Conservation (phyloP, 2,113 vertebrate genomes). For the Plectropomus leopardus region DNA sequence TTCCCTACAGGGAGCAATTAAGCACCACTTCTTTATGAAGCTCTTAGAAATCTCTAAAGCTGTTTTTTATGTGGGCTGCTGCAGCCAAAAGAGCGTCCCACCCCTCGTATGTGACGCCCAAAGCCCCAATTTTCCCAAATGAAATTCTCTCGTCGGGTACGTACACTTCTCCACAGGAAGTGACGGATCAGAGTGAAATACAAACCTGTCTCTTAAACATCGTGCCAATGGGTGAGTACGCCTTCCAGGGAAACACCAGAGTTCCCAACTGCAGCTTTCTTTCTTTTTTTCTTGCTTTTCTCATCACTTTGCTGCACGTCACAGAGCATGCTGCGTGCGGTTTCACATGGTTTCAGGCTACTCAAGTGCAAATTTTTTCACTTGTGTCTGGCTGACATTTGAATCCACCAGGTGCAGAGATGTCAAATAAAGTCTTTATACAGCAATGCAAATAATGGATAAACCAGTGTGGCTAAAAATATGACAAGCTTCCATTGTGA, state of each 20-base stretch:
- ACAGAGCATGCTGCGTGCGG: constrained; percentile 1
- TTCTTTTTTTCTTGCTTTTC: not conserved
- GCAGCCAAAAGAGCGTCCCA: constrained; percentile 25
- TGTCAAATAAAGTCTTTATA: constrained; percentile 13
- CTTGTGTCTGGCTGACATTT: constrained; percentile 27
- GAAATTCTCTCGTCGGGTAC: constrained; percentile 55
- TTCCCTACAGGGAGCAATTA: constrained; percentile 20
- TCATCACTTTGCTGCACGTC: constrained; percentile 20
- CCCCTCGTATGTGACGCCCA: constrained; percentile 27
- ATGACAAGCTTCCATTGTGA: not conserved
- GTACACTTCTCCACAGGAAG: constrained; percentile 69
- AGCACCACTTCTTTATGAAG: constrained; percentile 33
- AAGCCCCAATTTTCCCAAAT: constrained; percentile 19
- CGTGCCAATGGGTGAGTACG: constrained; percentile 32
- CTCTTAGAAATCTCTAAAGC: constrained; percentile 32
- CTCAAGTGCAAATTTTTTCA: constrained; percentile 10
- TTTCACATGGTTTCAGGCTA: constrained; percentile 20
- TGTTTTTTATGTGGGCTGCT: constrained; percentile 34
- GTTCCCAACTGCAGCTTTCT: constrained; percentile 21
- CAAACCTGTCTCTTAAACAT: constrained; percentile 60
- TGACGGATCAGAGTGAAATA: constrained; percentile 62
- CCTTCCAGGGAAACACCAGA: constrained; percentile 36
- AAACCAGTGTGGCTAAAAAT: not conserved
- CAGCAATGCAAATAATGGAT: constrained; percentile 10
- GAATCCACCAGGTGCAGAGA: constrained; percentile 30